Evolutionary conservation across 2,888 invertebrate genomes (phyloP).

Genomic region (Strigamia maritima): DNA sequence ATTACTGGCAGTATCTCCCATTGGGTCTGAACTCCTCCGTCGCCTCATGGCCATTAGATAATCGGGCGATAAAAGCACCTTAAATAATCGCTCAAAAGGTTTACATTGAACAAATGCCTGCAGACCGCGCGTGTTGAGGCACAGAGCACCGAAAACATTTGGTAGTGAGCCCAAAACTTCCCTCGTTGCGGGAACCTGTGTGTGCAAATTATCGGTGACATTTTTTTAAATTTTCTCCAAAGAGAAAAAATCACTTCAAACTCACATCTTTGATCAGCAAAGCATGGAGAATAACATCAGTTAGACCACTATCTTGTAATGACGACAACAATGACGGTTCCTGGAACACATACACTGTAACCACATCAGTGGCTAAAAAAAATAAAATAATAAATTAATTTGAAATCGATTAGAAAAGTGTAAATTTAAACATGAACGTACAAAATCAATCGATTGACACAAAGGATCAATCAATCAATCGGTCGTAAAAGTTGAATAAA

Average conservation of each 20-base stretch:
- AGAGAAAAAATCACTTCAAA: not conserved
- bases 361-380: slow-evolving; percentile 65
- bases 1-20: slow-evolving; percentile 72
- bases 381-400: slow-evolving; percentile 27
- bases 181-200: slow-evolving; percentile 63
- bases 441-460: not conserved
- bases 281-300: slow-evolving; percentile 79
- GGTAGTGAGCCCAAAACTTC: slow-evolving; percentile 79
- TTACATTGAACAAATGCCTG: slow-evolving; percentile 72
- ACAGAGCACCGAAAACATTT: slow-evolving; percentile 80
- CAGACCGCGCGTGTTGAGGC: slow-evolving; percentile 75
- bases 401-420: too few relatives aligned
- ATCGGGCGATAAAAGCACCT: slow-evolving; percentile 71
- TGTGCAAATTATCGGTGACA: not conserved
- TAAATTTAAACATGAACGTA: not conserved
- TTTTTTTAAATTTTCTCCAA: too few relatives aligned
- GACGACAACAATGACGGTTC: slow-evolving; percentile 79
- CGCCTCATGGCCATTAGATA: slow-evolving; percentile 82
- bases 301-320: slow-evolving; percentile 80
- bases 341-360: slow-evolving; percentile 71
- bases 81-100: slow-evolving; percentile 76
- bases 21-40: slow-evolving; percentile 68
- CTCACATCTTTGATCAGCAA: slow-evolving; percentile 74
- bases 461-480: not conserved
- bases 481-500: too few relatives aligned